Evolutionary conservation across 2,888 invertebrate genomes (phyloP), one percentile per base, ranked within the genome.

Genomic region (Sycophila texana): DNA sequence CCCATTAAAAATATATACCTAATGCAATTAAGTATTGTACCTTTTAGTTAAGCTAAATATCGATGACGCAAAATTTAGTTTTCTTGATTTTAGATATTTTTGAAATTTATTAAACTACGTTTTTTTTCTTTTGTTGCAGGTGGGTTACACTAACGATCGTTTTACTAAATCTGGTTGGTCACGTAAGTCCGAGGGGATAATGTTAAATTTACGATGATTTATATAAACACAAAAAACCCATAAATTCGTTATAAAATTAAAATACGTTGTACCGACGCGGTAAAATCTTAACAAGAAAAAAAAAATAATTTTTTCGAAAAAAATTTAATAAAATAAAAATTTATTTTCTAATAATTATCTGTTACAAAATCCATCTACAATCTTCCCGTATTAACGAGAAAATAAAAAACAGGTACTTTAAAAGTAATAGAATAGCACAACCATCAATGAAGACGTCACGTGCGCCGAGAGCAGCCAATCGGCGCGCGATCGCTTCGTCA

Each of bases 401-500:
- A 39, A 39, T 39, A 10, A 39, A 39, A 13, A 66, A 49, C 51
- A 30, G 0, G 20, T 49, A 18, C 20, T 13, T n/a, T 22, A 22
- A 7, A 14, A 22, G 13, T 20, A 51, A 12, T 20, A 13, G 14
- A 53, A n/a, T 18, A 30, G 12, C 63, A 13, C 3, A 5, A 12
- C n/a, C 14, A 39, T 53, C 63, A 73, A 53, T 80, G 79, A 82
- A 76, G 74, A 77, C 78, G 74, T 67, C 20, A 39, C 26, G 51
- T 14, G 20, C 51, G 10, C 53, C 20, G 2, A 30, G 22, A 7
- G 39, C 39, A 39, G 39, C 39, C 39, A 10, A 39, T 39, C 39
- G 39, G 39, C 39, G 39, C 39, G 10, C 39, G 39, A 39, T 39
- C 39, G 39, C 39, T 74, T 74, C 78, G 85, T 83, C 85, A 82